Percentiles rank a stretch among this genome's conserved stretches.
Evolutionary conservation across 2,888 invertebrate species (phyloP).

Genomic region (Eilema griseolum): DNA sequence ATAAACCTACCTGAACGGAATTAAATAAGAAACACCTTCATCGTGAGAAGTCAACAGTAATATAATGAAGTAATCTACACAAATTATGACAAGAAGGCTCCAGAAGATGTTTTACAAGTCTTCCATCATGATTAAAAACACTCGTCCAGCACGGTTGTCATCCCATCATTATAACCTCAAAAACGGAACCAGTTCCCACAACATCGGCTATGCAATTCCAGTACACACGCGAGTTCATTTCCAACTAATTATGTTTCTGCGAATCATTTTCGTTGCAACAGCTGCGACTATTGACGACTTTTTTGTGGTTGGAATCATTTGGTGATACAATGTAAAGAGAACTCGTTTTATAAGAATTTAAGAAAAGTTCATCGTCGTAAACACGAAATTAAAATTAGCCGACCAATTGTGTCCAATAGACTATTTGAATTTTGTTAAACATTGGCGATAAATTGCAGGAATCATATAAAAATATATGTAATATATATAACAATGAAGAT

Average conservation of each 20-base stretch:
- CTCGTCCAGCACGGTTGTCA: background rate
- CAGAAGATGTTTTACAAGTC: background rate
- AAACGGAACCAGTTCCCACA: conserved; percentile 16
- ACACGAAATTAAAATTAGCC: too few species aligned
- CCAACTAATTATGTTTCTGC: conserved; percentile 35
- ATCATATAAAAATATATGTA: too few species aligned
- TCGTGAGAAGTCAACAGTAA: too few species aligned
- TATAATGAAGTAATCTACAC: too few species aligned
- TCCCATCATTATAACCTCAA: background rate
- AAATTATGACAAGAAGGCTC: background rate
- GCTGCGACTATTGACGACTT: background rate
- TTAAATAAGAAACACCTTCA: too few species aligned
- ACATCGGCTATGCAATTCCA: background rate
- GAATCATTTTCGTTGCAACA: conserved; percentile 23
- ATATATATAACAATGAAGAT: background rate
- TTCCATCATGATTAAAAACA: background rate
- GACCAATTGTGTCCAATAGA: too few species aligned
- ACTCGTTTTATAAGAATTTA: background rate
- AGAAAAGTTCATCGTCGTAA: background rate
- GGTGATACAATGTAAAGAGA: background rate
- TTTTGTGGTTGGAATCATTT: background rate
- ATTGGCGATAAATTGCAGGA: too few species aligned
- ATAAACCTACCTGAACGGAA: too few species aligned
- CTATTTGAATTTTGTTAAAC: too few species aligned
- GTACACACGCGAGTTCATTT: conserved; percentile 32